Evolutionary conservation across 2,888 invertebrate genomes (phyloP), one percentile per base, ranked within the genome.

Genomic region (Caenorhabditis sp.): DNA sequence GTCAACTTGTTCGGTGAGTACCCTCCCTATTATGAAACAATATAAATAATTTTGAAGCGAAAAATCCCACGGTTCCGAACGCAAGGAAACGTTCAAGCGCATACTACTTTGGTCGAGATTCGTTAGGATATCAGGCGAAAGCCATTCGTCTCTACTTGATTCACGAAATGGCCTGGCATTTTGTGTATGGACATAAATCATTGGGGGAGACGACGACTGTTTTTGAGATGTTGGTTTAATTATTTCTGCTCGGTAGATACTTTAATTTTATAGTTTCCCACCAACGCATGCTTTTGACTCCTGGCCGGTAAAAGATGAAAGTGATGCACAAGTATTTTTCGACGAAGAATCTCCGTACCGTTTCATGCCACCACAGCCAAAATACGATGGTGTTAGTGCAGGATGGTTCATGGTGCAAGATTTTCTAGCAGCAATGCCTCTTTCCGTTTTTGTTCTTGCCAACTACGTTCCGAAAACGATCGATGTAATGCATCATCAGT

Each of bases 391-490:
- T 1, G 35, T 74, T 1, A 55, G 65, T 4, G 22, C 61, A 26
- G 90, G 90, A 65, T 90, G 89, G 88, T 88, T 90, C 50, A 85
- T 88, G 86, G 20, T 90, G 1, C 81, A 82, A 51, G 89, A 90
- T 51, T 77, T 89, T 0, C 35, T 87, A 0, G 72, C 70, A 2
- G 89, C 82, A 2, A 79, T 90, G 68, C 90, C 90, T 0, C 76
- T 90, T 8, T 88, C 89, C 6, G 55, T 89, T 5, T 86, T 83
- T 32, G 84, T 85, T 3, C 71, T 89, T 18, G 26, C 85, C 0
- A 78, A 79, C 13, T 85, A 83, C 51, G 71, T 88, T 3, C 76
- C 83, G 3, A 79, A 79, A 40, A 65, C 56, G 1, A 85, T 85
- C 13, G 70, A 77, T n/a, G 77, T 81, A 32, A 2, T 40, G 32